phyloP scores from a whole-genome alignment of 2,113 vertebrate genomes.

The Galbula dea region DNA sequence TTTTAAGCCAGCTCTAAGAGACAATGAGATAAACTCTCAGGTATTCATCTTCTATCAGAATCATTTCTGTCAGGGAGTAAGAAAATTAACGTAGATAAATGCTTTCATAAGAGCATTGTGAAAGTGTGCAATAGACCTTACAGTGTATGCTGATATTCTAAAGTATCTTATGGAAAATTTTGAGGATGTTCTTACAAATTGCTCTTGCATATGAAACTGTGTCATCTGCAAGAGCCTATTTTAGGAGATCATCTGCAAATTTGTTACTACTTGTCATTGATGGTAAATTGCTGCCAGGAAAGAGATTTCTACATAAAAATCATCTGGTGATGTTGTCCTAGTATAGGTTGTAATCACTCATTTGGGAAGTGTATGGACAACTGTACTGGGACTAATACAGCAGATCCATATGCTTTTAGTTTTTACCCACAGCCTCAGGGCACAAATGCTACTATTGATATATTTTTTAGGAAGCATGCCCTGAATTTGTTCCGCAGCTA shows the following conservation, averaged over 20 bases:
- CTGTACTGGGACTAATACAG: neutral
- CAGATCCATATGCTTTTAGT: neutral
- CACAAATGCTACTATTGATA: neutral
- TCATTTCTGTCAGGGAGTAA: neutral
- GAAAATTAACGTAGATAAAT: slow-evolving; percentile 11
- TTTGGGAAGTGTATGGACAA: neutral
- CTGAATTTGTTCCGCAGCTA: neutral
- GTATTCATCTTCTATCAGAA: neutral
- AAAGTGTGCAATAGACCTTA: slow-evolving; percentile 32
- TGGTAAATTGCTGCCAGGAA: slow-evolving; percentile 12
- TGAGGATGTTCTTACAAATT: slow-evolving; percentile 5
- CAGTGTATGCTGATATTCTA: neutral
- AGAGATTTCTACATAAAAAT: neutral
- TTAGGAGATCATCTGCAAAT: slow-evolving; percentile 25
- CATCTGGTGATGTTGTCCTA: neutral
- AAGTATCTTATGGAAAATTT: neutral
- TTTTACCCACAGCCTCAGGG: neutral
- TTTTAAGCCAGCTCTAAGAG: neutral
- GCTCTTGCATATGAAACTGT: neutral
- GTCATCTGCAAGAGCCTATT: slow-evolving; percentile 5
- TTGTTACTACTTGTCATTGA: neutral
- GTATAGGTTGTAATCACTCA: neutral
- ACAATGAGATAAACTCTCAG: neutral
- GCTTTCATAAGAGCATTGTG: slow-evolving; percentile 3
- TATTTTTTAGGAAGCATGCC: neutral